Percentiles rank a stretch among this genome's conserved stretches.
Conservation (phyloP, 2,797 vertebrate species). For the Eptatretus atami region DNA sequence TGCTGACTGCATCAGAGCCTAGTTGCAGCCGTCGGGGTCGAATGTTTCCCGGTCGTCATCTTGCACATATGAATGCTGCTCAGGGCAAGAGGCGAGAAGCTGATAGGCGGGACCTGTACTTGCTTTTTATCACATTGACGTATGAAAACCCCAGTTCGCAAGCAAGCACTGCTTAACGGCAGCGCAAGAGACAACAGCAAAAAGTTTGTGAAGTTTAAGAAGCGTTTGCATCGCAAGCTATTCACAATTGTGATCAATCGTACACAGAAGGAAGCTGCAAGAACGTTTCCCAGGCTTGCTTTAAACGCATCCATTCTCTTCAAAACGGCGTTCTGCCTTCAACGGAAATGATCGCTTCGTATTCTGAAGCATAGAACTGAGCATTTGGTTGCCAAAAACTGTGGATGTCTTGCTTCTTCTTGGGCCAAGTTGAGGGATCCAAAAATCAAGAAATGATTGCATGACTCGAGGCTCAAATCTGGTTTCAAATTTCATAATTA, state of each 20-base stretch:
- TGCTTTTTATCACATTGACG: background rate
- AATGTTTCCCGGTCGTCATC: no score
- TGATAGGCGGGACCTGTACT: no score
- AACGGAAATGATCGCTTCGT: conserved; percentile 4
- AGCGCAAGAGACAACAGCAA: background rate
- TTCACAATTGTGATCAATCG: conserved; percentile 2
- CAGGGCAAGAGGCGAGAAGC: no score
- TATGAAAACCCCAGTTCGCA: background rate
- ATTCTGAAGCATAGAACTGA: conserved; percentile 5
- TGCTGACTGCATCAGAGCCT: no score
- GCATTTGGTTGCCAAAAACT: conserved; percentile 7
- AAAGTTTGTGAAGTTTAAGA: background rate
- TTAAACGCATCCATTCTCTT: conserved; percentile 7
- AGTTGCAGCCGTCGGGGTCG: no score
- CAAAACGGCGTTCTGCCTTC: conserved; percentile 6
- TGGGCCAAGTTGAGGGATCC: background rate
- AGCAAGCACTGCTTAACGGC: conserved; percentile 5
- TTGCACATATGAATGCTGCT: no score
- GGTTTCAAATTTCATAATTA: background rate
- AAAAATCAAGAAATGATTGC: background rate
- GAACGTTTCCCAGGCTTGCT: conserved; percentile 6
- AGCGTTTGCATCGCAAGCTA: background rate
- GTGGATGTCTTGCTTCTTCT: conserved; percentile 6
- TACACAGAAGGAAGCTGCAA: conserved; percentile 6
- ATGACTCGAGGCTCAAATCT: background rate